phyloP scores from a whole-genome alignment of 1,140 invertebrate genomes.

The Aphaenogaster ashmeadi region DNA sequence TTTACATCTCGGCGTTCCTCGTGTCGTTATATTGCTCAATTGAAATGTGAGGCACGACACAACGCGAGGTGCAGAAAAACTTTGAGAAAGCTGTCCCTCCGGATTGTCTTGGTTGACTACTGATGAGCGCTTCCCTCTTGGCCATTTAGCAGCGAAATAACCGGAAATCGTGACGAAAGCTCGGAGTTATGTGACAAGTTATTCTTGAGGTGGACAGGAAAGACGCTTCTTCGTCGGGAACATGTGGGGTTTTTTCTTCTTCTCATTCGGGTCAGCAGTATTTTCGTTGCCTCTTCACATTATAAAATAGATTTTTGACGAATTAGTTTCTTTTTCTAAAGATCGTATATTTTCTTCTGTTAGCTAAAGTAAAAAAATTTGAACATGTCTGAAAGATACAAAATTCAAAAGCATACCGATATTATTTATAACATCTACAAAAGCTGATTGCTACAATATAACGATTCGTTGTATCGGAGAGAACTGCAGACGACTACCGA shows the following conservation, averaged over 20 bases:
- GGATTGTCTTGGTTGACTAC: slow-evolving; percentile 68
- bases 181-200: slow-evolving; percentile 48
- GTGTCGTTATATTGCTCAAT: neutral
- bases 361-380: neutral
- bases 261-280: slow-evolving; percentile 1
- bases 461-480: neutral
- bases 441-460: neutral
- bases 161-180: slow-evolving; percentile 70
- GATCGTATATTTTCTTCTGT: neutral
- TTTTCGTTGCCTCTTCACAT: slow-evolving; percentile 12
- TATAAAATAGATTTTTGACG: neutral
- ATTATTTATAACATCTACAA: neutral
- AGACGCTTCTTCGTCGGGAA: neutral
- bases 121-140: slow-evolving; percentile 72
- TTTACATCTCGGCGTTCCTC: neutral
- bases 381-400: neutral
- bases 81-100: slow-evolving; percentile 49
- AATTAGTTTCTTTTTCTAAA: neutral
- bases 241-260: neutral
- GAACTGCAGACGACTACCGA: slow-evolving; percentile 3
- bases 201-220: slow-evolving; percentile 29
- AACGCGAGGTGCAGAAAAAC: slow-evolving; percentile 50
- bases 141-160: slow-evolving; percentile 63
- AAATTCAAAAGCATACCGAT: neutral
- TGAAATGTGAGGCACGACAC: slow-evolving; percentile 48